Evolutionary conservation across 64 coral and sea anemone genomes (phyloP).

Genomic region (Dendronephthya gigantea): DNA sequence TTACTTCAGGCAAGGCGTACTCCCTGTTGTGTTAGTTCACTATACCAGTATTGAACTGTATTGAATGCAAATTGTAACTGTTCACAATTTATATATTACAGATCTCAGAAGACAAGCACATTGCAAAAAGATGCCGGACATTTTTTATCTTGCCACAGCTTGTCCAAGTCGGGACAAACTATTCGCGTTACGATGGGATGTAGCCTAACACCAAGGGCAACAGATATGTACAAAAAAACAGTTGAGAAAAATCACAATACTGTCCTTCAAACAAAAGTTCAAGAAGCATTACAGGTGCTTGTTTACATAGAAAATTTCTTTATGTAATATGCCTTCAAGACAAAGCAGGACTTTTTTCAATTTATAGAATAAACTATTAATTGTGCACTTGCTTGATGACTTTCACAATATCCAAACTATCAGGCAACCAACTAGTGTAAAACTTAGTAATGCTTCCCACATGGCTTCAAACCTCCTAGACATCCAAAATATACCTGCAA

Average conservation of each 20-base stretch:
- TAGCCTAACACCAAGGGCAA: background rate
- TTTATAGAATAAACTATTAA: slow-evolving; percentile 22
- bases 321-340: background rate
- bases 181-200: background rate
- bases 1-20: background rate
- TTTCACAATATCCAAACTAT: slow-evolving; percentile 49
- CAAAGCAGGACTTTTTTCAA: background rate
- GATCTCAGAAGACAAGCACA: background rate
- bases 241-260: background rate
- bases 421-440: slow-evolving; percentile 17
- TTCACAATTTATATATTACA: background rate
- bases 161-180: background rate
- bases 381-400: slow-evolving; percentile 38
- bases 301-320: too few relatives aligned
- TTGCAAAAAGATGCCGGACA: background rate
- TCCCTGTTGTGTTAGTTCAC: background rate
- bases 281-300: background rate
- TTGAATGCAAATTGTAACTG: background rate
- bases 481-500: slow-evolving; percentile 41
- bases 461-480: slow-evolving; percentile 40
- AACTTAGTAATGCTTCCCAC: slow-evolving; percentile 37
- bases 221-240: background rate
- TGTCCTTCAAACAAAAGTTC: background rate
- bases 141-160: background rate
- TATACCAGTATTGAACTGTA: background rate